Evolutionary conservation across 2,113 vertebrate genomes (phyloP), one percentile per base, ranked within the genome.

Genomic region (Taxidea taxus): DNA sequence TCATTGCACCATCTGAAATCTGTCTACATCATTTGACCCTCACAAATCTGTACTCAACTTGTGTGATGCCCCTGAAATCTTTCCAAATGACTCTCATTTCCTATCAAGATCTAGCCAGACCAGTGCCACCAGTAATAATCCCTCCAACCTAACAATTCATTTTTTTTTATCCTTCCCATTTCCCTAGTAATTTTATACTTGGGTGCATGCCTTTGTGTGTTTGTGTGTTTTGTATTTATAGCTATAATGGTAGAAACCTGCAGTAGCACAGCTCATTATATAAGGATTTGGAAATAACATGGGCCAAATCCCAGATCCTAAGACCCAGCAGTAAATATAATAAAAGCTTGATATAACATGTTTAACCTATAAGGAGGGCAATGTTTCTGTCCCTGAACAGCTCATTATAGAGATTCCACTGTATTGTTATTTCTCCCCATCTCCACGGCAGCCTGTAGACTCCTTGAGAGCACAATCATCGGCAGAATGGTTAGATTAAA

Each of bases 241-340:
- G 87, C 68, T 70, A 37, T 84, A 42, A 91, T 68, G 25, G 87
- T 56, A 75, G 87, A 80, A 92, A 94, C 49, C 60, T 95, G 84
- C 18, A 74, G 92, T 62, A 75, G 39, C 62, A 94, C 60, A 90
- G 74, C 44, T 97, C 74, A 81, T 87, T 90, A 85, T 87, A 47
- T 84, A 90, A 97, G 84, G 87, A 93, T 95, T 68, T 96, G 78
- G 90, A 96, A 95, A 94, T 64, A 97, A 78, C 68, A 31, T 34
- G 42, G 58, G 84, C 66, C 34, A 47, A 91, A 96, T 95, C 91
- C 87, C 87, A 97, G 83, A 94, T 56, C 82, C 80, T 95, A 75
- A 96, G 54, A 96, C 42, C 72, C 74, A 96, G 90, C 47, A 91
- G 62, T 87, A 85, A 97, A 91, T 89, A 96, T 66, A 84, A 93